Percentiles rank a stretch among this genome's conserved stretches.
These are phyloP conservation scores for Cordylochernes scorpioides DNA, from an alignment of 2,888 invertebrate genomes.

Conservation along the genomic window DNA sequence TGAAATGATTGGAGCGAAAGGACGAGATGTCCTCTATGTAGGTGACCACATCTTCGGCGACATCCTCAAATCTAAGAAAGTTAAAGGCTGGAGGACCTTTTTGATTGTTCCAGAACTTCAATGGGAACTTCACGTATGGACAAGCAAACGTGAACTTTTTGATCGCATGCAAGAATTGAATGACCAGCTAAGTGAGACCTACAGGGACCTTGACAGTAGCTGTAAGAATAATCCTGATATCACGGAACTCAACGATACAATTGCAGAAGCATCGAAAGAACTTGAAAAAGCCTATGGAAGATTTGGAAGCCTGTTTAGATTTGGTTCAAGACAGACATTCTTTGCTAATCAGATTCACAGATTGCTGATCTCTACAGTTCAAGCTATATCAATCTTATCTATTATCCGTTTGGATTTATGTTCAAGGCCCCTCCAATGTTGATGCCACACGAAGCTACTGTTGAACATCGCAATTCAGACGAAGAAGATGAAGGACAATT, in stretches of 20 bases:
- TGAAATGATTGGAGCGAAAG: conserved; percentile 75
- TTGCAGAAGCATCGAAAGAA: conserved; percentile 64
- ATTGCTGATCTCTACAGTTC: conserved; percentile 92
- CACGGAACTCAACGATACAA: conserved; percentile 39
- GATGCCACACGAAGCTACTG: conserved; percentile 94
- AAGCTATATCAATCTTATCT: conserved; percentile 71
- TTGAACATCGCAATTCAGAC: too few relatives aligned
- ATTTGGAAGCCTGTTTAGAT: conserved; percentile 83
- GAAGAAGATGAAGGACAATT: too few relatives aligned
- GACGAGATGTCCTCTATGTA: conserved; percentile 87
- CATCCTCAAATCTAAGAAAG: conserved; percentile 91
- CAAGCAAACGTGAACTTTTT: conserved; percentile 76
- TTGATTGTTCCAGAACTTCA: conserved; percentile 86
- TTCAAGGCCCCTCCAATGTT: conserved; percentile 93
- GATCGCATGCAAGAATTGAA: conserved; percentile 67
- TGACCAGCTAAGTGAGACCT: conserved; percentile 69
- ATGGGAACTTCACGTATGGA: conserved; percentile 90
- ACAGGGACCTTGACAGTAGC: conserved; percentile 86
- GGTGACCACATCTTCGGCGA: conserved; percentile 99
- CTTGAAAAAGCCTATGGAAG: conserved; percentile 96
- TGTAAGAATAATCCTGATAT: conserved; percentile 84
- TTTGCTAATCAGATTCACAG: conserved; percentile 77
- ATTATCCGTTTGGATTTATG: conserved; percentile 97
- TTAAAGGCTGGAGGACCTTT: conserved; percentile 89
- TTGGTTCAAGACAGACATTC: conserved; percentile 90